Conservation (phyloP, 2,888 invertebrate genomes). For the Anodontia alba region DNA sequence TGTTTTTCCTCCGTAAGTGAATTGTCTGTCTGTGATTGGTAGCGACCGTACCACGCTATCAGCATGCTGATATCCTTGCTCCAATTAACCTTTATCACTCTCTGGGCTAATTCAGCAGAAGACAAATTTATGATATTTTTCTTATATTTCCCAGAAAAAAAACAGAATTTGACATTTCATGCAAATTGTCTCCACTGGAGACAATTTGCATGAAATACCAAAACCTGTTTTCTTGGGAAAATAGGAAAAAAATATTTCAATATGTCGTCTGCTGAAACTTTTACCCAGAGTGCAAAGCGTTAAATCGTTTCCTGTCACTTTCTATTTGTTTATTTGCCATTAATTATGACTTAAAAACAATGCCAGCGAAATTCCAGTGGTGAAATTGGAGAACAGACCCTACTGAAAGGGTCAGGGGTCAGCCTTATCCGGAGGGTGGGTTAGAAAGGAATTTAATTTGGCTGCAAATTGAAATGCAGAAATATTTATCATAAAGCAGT, state of each 20-base stretch:
- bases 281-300: too few relatives aligned
- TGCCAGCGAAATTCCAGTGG: conserved; percentile 48
- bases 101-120: too few relatives aligned
- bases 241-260: too few relatives aligned
- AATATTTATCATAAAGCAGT: neutral
- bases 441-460: conserved; percentile 15
- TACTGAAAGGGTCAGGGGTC: conserved; percentile 37
- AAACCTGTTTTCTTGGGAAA: too few relatives aligned
- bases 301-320: conserved; percentile 42
- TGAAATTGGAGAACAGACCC: conserved; percentile 30
- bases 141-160: too few relatives aligned
- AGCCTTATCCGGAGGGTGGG: conserved; percentile 36
- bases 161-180: too few relatives aligned
- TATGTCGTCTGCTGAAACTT: too few relatives aligned
- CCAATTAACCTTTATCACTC: too few relatives aligned
- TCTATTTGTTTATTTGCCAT: conserved; percentile 59
- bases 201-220: too few relatives aligned
- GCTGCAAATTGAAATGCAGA: conserved; percentile 17
- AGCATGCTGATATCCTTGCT: conserved; percentile 40
- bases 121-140: too few relatives aligned
- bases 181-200: too few relatives aligned
- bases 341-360: conserved; percentile 60
- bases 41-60: conserved; percentile 41
- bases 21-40: conserved; percentile 53
- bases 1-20: conserved; percentile 26